Conservation (phyloP, 2,797 vertebrate genomes). For the Botia kubotai region DNA sequence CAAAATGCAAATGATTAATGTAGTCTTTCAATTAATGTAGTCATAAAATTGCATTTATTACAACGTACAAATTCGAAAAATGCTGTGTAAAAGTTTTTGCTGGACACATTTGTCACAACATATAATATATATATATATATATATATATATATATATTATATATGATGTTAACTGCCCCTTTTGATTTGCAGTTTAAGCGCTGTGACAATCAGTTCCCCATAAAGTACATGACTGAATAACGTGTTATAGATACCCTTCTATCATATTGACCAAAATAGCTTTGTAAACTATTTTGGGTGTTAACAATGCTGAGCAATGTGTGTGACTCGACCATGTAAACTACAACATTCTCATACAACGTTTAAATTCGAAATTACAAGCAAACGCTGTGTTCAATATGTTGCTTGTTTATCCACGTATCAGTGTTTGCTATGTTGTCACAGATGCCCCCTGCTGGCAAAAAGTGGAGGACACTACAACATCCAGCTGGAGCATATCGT, state of each 20-base stretch:
- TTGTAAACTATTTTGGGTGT: slow-evolving; percentile 22
- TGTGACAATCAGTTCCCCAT: background rate
- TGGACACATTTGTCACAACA: no score
- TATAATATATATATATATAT: no score
- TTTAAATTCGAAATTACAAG: background rate
- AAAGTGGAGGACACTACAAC: background rate
- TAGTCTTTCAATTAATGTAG: background rate
- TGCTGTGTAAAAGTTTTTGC: no score
- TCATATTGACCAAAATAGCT: background rate
- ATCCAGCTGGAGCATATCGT: background rate
- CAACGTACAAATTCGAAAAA: no score
- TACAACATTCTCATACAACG: background rate
- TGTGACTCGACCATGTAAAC: background rate
- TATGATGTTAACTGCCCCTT: no score
- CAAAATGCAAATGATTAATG: no score
- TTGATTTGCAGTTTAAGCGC: no score
- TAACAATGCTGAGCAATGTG: background rate
- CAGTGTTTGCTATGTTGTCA: slow-evolving; percentile 1
- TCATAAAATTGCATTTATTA: background rate
- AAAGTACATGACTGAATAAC: background rate
- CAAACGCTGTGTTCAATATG: background rate
- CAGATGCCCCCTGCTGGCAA: slow-evolving; percentile 27
- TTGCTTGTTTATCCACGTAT: background rate
- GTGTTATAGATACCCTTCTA: background rate
- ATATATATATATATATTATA: no score